These are phyloP conservation scores for Lithobates sylvaticus DNA, from an alignment of 2,797 vertebrate genomes.

Conservation along the genomic window DNA sequence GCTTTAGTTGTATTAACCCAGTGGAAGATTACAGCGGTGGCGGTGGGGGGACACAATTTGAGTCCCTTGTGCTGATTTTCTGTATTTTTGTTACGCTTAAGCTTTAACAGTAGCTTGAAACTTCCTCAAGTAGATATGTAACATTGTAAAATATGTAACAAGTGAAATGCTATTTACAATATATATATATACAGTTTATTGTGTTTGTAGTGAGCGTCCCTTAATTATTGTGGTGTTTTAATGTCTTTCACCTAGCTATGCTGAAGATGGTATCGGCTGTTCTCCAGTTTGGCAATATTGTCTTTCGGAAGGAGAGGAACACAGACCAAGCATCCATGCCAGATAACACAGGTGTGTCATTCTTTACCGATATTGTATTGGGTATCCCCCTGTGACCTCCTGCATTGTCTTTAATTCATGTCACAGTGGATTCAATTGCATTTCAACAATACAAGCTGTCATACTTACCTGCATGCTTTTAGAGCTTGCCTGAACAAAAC, in stretches of 20 bases:
- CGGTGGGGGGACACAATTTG: no score
- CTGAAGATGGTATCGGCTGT: constrained; percentile 87
- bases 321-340: constrained; percentile 93
- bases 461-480: background rate
- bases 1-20: no score
- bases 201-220: background rate
- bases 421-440: background rate
- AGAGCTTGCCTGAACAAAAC: background rate
- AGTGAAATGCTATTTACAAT: no score
- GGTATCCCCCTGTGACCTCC: background rate
- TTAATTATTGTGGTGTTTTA: background rate
- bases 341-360: constrained; percentile 83
- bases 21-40: no score
- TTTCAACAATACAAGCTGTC: background rate
- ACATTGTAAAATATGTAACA: no score
- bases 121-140: no score
- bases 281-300: constrained; percentile 91
- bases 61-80: no score
- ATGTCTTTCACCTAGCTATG: constrained; percentile 80
- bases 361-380: background rate
- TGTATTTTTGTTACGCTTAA: no score
- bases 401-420: background rate
- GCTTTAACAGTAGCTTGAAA: no score
- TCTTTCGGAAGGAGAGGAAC: constrained; percentile 87
- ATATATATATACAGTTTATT: no score